These are phyloP conservation scores for Ranitomeya imitator DNA, from an alignment of 2,113 vertebrate species.

Conservation along the genomic window DNA sequence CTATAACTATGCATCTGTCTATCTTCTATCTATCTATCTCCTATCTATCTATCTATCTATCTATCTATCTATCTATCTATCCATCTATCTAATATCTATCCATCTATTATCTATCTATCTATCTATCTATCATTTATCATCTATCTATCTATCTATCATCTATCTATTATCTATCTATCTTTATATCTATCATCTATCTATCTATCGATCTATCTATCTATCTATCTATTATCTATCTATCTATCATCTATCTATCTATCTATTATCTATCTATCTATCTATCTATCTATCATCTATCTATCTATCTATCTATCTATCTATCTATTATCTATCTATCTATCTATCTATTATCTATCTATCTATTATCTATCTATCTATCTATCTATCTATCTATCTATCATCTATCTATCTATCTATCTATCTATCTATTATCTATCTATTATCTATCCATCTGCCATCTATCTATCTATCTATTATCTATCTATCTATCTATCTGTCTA, in stretches of 20 bases:
- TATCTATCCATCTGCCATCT: not conserved
- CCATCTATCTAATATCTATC: not conserved
- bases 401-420: not conserved
- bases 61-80: no score
- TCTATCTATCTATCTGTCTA: no score
- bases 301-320: not conserved
- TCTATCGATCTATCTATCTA: conserved; percentile 1
- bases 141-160: not conserved
- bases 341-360: not conserved
- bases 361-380: no score
- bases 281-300: no score
- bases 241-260: conserved; percentile 6
- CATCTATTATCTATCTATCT: not conserved
- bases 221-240: not conserved
- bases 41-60: no score
- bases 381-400: no score
- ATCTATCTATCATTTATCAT: no score
- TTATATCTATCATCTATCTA: conserved; percentile 17
- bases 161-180: no score
- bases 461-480: no score
- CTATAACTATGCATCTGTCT: conserved; percentile 14
- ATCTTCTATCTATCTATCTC: no score
- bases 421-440: no score
- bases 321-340: not conserved
- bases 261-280: conserved; percentile 6